A percentile compares a stretch with the other conserved stretches of the same genome.
These are phyloP conservation scores for Takifugu ocellatus DNA, from an alignment of 2,797 vertebrate species.

Conservation along the genomic window DNA sequence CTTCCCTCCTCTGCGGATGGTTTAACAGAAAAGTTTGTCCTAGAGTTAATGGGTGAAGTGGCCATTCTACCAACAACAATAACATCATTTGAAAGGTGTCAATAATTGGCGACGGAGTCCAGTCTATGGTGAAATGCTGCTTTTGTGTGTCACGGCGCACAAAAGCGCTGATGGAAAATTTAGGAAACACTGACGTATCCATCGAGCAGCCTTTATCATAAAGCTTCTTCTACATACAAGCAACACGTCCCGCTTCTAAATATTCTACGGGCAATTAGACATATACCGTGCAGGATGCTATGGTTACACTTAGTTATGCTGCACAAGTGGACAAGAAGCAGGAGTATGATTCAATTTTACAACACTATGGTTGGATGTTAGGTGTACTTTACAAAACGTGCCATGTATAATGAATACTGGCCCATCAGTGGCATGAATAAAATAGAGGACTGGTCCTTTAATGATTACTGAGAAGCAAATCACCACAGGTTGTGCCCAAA, in stretches of 20 bases:
- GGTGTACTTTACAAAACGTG: too few species aligned
- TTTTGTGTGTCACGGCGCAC: constrained; percentile 20
- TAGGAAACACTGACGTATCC: constrained; percentile 32
- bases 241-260: too few species aligned
- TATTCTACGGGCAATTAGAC: too few species aligned
- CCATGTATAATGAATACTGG: constrained; percentile 6
- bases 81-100: constrained; percentile 51
- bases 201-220: background rate
- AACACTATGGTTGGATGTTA: background rate
- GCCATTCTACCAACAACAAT: constrained; percentile 48
- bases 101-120: constrained; percentile 67
- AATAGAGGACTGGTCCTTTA: constrained; percentile 36
- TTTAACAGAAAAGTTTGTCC: constrained; percentile 56
- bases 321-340: too few species aligned
- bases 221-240: too few species aligned
- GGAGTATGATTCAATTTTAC: background rate
- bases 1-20: constrained; percentile 42
- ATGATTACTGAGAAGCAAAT: constrained; percentile 44
- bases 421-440: constrained; percentile 26
- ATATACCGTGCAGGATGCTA: too few species aligned
- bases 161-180: constrained; percentile 21
- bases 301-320: too few species aligned
- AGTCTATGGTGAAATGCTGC: constrained; percentile 50
- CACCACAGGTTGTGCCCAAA: constrained; percentile 32
- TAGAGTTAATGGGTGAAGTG: constrained; percentile 73